Conservation (phyloP, 2,888 invertebrate species). For the Nephrotoma flavescens region DNA sequence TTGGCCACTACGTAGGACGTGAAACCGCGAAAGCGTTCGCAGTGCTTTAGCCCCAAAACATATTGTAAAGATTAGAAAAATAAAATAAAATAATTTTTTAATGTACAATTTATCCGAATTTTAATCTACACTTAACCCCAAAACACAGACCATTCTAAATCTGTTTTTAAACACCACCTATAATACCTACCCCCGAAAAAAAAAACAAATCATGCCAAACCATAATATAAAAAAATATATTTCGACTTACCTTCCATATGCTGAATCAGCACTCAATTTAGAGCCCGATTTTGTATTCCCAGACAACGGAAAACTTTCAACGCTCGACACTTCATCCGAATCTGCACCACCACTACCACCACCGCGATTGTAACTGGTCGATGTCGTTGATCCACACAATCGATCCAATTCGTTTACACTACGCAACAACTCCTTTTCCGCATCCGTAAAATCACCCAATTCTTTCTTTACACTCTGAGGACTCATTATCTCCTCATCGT, state of each 20-base stretch:
- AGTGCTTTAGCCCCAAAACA: too few relatives aligned
- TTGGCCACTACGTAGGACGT: too few relatives aligned
- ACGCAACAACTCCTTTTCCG: constrained; percentile 7
- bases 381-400: constrained; percentile 6
- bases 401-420: constrained; percentile 8
- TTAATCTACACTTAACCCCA: too few relatives aligned
- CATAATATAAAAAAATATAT: neutral
- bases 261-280: constrained; percentile 49
- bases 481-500: constrained; percentile 15
- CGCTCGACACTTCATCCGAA: constrained; percentile 29
- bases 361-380: neutral
- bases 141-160: too few relatives aligned
- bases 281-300: constrained; percentile 12
- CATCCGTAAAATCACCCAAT: neutral
- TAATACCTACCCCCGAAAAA: neutral
- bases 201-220: neutral
- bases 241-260: constrained; percentile 61
- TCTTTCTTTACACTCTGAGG: neutral
- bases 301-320: constrained; percentile 18
- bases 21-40: too few relatives aligned
- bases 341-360: constrained; percentile 16
- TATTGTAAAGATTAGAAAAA: too few relatives aligned
- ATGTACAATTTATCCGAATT: too few relatives aligned
- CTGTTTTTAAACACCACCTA: neutral
- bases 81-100: too few relatives aligned